phyloP scores from a whole-genome alignment of 2,113 vertebrate species.

The Elanoides forficatus region DNA sequence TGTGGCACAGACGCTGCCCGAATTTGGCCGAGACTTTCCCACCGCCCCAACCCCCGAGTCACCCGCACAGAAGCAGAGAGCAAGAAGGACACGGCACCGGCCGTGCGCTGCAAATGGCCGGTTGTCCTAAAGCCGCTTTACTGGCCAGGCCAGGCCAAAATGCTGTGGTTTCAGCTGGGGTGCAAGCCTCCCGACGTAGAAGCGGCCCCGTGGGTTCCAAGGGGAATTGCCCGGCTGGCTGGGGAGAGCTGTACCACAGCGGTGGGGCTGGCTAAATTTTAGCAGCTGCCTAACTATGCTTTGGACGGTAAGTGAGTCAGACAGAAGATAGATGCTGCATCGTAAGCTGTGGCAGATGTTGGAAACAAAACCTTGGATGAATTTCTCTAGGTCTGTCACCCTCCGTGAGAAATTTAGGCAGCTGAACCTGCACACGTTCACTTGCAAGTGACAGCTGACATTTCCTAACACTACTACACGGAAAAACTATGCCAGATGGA shows the following conservation, averaged over 20 bases:
- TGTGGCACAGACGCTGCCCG: neutral
- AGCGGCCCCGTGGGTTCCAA: rapidly evolving
- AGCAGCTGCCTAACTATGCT: neutral
- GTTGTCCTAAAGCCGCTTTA: neutral
- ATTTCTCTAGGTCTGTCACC: constrained; percentile 31
- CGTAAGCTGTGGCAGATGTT: neutral
- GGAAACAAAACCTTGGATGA: neutral
- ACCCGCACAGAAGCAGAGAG: neutral
- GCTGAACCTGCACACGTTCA: neutral
- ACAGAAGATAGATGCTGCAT: neutral
- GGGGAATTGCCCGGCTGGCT: neutral
- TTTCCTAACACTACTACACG: neutral
- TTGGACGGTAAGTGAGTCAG: neutral
- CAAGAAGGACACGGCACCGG: neutral
- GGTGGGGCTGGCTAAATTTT: neutral
- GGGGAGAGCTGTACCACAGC: neutral
- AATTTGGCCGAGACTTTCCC: neutral
- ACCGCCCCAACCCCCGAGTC: neutral
- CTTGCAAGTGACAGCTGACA: constrained; percentile 53
- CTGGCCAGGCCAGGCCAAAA: neutral
- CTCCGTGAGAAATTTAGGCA: constrained; percentile 7
- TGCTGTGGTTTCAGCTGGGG: neutral
- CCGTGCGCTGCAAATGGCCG: neutral
- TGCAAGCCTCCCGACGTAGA: neutral
- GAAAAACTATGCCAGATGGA: constrained; percentile 36